Evolutionary conservation across 2,113 vertebrate species (phyloP), one percentile per base, ranked within the genome.

Genomic region (Tachuris rubrigastra): DNA sequence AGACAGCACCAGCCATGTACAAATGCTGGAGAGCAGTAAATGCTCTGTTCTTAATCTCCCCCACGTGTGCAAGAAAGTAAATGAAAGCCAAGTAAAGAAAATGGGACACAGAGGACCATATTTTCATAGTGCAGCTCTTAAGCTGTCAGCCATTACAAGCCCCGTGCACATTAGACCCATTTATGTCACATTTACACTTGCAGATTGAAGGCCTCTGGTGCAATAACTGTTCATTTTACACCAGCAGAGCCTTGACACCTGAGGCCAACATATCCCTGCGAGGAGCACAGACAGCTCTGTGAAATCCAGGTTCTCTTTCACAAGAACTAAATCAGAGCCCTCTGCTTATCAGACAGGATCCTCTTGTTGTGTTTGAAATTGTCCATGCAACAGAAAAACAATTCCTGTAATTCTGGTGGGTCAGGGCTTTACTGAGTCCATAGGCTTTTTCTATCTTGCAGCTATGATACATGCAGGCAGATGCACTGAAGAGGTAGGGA

Each of bases 141-240:
- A 96, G 41, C 56, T 93, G 85, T 95, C 95, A 94, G 85, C 73
- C 44, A 30, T 87, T 81, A 92, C 80, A 95, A 96, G 85, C 31
- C 87, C 55, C n/a, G 5, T 52, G 66, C 88, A 90, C 56, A 90
- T 93, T 90, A 93, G 60, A 69, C 28, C 52, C 65, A 78, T 86
- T 96, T 92, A 81, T 85, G 79, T 84, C 95, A 88, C 75, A 92
- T 96, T 95, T 94, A 76, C 83, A 85, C 92, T 94, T 93, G 82
- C 53, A 90, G 83, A 93, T 60, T 81, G 92, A 90, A 77, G 79
- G 85, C 28, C 72, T 78, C 85, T 84, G 25, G 31, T 93, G 71
- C 72, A 94, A 74, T 85, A 91, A 85, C 66, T 31, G 31, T 71
- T 85, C 55, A 35, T 95, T 94, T 90, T 41, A 77, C 39, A 80